A percentile compares a stretch with the other conserved stretches of the same genome.
phyloP scores from a whole-genome alignment of 2,797 vertebrate species.

The Sebastes trivittatus region DNA sequence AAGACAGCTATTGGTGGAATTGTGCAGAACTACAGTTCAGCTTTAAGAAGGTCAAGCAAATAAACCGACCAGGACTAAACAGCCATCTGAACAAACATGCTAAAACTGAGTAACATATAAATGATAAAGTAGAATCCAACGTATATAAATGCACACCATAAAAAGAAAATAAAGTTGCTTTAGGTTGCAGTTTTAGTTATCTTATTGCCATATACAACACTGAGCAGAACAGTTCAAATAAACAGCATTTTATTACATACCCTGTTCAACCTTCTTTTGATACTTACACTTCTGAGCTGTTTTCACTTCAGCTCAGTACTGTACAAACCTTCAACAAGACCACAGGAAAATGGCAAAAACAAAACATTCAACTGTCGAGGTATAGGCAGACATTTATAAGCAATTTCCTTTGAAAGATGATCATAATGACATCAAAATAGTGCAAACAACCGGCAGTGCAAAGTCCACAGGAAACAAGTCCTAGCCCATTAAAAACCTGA shows the following conservation, averaged over 20 bases:
- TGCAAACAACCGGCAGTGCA: conserved; percentile 75
- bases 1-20: background rate
- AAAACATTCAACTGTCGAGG: conserved; percentile 52
- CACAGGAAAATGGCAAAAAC: conserved; percentile 21
- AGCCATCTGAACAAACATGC: background rate
- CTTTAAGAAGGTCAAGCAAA: background rate
- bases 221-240: conserved; percentile 28
- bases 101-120: background rate
- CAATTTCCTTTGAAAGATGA: conserved; percentile 3
- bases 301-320: conserved; percentile 15
- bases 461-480: conserved; percentile 34
- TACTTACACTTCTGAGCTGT: conserved; percentile 12
- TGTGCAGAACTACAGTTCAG: background rate
- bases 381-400: conserved; percentile 38
- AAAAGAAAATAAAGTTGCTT: background rate
- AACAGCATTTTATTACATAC: conserved; percentile 60
- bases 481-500: conserved; percentile 24
- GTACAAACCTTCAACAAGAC: conserved; percentile 43
- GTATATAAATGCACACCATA: background rate
- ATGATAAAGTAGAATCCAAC: background rate
- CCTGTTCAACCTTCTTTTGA: conserved; percentile 48
- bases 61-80: background rate
- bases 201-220: conserved; percentile 9
- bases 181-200: background rate
- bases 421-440: conserved; percentile 56